A percentile compares a stretch with the other conserved stretches of the same genome.
Conservation (phyloP, 2,797 vertebrate genomes). For the Chelidonichthys spinosus region DNA sequence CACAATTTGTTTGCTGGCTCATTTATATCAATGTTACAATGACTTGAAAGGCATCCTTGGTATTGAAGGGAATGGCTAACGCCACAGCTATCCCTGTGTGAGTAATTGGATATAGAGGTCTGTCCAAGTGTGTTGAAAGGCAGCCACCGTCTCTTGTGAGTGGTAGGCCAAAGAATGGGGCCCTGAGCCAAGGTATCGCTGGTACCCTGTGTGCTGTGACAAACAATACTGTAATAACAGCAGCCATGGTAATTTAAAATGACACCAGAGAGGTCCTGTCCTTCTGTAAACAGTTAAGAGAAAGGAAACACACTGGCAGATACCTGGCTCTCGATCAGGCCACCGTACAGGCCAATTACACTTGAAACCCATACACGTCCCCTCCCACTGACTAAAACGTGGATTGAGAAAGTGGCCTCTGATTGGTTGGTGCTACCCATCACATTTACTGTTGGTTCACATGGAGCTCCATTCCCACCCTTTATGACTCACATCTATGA, state of each 20-base stretch:
- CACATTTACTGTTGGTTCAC: constrained; percentile 22
- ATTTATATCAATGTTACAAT: constrained; percentile 6
- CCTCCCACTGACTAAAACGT: constrained; percentile 29
- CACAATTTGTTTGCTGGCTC: background rate
- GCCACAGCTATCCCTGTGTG: constrained; percentile 32
- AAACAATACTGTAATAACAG: constrained; percentile 70
- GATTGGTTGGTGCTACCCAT: constrained; percentile 19
- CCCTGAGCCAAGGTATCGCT: constrained; percentile 48
- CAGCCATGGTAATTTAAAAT: constrained; percentile 47
- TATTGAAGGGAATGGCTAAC: constrained; percentile 36
- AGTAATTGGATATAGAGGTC: constrained; percentile 55
- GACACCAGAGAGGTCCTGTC: constrained; percentile 45
- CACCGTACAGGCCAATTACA: constrained; percentile 45
- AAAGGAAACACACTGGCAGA: constrained; percentile 52
- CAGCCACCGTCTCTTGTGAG: constrained; percentile 39
- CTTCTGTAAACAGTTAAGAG: constrained; percentile 49
- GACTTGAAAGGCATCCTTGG: constrained; percentile 29
- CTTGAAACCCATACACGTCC: constrained; percentile 28
- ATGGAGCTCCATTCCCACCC: background rate
- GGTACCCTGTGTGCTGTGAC: constrained; percentile 40
- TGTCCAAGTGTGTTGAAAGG: constrained; percentile 51
- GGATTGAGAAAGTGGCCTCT: background rate
- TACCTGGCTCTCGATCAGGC: constrained; percentile 51
- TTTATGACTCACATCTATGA: constrained; percentile 42
- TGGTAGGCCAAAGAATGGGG: constrained; percentile 32